Base-by-base conservation (phyloP, 2,113 vertebrate genomes). In the Bufo gargarizans region DNA sequence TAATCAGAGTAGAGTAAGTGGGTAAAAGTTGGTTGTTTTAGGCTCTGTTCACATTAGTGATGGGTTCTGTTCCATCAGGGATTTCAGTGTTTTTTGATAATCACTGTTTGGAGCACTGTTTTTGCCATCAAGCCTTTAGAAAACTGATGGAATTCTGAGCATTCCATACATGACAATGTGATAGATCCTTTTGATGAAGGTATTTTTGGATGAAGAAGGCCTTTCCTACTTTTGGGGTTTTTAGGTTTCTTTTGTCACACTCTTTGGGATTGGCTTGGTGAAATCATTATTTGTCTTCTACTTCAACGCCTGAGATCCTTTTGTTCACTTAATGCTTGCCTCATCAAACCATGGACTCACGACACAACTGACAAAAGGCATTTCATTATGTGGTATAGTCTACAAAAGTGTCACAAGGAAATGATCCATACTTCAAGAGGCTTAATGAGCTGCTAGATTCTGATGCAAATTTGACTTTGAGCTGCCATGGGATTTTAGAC, bases 291-390 rank as follows among this genome's bases (percentile, higher is more conserved):
- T 72, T 45, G 4, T 72, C 33, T 72, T 16, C 69, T 72, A 45
- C 69, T 72, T 22, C 63, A 16, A 16, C n/a, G 3, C 20, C 10
- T 22, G 14, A 43, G 67, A 43, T 43, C 67, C 67, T 43, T 67
- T 67, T 69, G n/a, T 12, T 69, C 65, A 3, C 10, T 72, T 72
- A 58, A 33, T 43, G 19, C 53, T 33, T 59, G 53, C 55, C 17
- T 43, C 55, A 58, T 81, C 56, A 45, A 22, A 7, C 56, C 33
- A 43, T 61, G 58, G 72, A 86, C 55, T 50, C 72, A 77, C 49
- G 19, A 49, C 19, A 63, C 58, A 85, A 77, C 56, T 77, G 84
- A 86, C 84, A 77, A 77, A 86, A 74, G 84, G 4, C 56, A 77
- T 77, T 86, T 77, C 72, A 77, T 77, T 86, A 74, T 47, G 14